A percentile compares a stretch with the other conserved stretches of the same genome.
phyloP scores from a whole-genome alignment of 2,888 invertebrate species.

The Eubasilissa splendida region DNA sequence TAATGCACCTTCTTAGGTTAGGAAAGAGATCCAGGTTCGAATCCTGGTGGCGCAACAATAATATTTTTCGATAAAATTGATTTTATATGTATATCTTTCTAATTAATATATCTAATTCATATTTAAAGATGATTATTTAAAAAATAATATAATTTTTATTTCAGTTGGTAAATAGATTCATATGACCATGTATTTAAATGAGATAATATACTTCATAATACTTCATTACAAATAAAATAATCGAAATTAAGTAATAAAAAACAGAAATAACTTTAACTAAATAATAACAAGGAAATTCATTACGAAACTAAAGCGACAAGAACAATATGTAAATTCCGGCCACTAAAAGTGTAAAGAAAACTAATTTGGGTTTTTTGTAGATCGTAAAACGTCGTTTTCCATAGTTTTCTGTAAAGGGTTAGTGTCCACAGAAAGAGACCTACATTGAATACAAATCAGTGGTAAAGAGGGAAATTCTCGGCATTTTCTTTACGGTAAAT shows the following conservation, averaged over 20 bases:
- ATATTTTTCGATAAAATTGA: too few species aligned
- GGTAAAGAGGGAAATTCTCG: background rate
- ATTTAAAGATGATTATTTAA: too few species aligned
- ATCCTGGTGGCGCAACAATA: too few species aligned
- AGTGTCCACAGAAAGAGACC: conserved; percentile 31
- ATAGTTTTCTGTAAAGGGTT: conserved; percentile 29
- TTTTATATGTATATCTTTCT: too few species aligned
- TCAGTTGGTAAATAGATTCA: background rate
- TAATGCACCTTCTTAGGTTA: too few species aligned
- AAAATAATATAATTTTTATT: background rate
- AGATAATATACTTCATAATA: background rate
- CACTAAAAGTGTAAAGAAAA: conserved; percentile 8
- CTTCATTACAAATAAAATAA: too few species aligned
- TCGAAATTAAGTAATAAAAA: too few species aligned
- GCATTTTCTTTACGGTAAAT: conserved; percentile 2
- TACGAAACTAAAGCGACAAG: too few species aligned
- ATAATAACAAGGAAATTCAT: background rate
- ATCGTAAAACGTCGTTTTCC: conserved; percentile 18
- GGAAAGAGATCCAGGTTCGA: too few species aligned
- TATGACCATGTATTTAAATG: background rate
- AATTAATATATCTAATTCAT: too few species aligned
- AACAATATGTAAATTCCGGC: conserved; percentile 13
- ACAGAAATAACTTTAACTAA: too few species aligned
- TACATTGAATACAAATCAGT: conserved; percentile 29
- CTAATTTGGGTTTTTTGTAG: background rate